Evolutionary conservation across 2,113 vertebrate genomes (phyloP).

Genomic region (Scatophagus argus): DNA sequence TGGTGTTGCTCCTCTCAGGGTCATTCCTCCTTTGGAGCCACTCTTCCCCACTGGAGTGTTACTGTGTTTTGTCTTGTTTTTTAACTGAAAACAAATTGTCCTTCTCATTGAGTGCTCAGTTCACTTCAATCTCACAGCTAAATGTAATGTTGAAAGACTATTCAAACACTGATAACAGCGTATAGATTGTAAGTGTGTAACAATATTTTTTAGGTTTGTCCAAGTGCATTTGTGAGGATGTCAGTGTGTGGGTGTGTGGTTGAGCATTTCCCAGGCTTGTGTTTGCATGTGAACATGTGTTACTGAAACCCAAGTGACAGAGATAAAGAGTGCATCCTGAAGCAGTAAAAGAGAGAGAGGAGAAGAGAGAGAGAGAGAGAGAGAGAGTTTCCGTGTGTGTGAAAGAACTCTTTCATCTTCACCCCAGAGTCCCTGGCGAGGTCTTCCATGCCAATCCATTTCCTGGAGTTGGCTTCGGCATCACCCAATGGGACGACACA

Average conservation of each 20-base stretch:
- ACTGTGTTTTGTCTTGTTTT: not conserved
- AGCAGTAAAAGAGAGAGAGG: constrained; percentile 39
- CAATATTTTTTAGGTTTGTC: not conserved
- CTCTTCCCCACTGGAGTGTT: too few species aligned
- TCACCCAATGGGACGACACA: constrained; percentile 68
- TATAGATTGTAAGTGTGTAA: not conserved
- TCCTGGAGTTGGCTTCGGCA: constrained; percentile 79
- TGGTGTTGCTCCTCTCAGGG: too few species aligned
- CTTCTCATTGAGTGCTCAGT: not conserved
- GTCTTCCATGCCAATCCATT: constrained; percentile 82
- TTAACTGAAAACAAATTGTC: not conserved
- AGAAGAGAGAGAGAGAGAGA: constrained; percentile 6
- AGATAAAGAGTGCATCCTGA: constrained; percentile 60
- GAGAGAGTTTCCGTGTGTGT: constrained; percentile 50
- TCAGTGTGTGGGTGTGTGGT: not conserved
- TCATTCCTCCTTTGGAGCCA: too few species aligned
- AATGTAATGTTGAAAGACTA: not conserved
- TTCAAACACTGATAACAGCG: not conserved
- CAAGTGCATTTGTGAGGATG: not conserved
- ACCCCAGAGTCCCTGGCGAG: constrained; percentile 76
- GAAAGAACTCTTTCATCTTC: constrained; percentile 81
- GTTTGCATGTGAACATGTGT: constrained; percentile 51
- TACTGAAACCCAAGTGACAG: constrained; percentile 34
- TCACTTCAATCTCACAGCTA: not conserved
- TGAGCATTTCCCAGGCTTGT: constrained; percentile 21